These are phyloP conservation scores for Tringa solitaria DNA, from an alignment of 2,113 vertebrate species.

Conservation along the genomic window DNA sequence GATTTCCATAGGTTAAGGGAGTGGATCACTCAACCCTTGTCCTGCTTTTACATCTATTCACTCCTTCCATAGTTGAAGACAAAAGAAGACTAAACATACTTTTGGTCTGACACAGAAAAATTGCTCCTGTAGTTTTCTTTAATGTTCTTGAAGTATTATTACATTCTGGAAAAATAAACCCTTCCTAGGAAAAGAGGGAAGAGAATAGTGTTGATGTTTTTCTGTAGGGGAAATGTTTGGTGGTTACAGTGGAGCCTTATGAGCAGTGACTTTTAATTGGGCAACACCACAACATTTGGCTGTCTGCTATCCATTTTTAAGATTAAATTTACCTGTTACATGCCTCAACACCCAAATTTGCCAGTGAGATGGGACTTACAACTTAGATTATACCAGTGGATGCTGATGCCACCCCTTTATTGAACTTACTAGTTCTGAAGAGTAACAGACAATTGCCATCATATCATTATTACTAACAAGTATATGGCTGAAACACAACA, in stretches of 20 bases:
- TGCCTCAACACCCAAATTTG: background rate
- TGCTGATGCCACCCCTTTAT: background rate
- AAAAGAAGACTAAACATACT: background rate
- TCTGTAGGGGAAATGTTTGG: background rate
- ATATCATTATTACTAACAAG: background rate
- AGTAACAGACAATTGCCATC: background rate
- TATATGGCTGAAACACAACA: background rate
- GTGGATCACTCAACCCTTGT: background rate
- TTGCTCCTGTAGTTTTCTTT: background rate
- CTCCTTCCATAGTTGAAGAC: background rate
- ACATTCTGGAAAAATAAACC: background rate
- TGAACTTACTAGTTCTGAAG: background rate
- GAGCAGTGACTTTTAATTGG: background rate
- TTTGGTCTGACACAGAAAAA: background rate
- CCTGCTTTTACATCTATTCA: background rate
- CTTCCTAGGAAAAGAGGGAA: background rate
- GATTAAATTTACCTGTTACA: background rate
- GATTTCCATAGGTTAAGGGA: background rate
- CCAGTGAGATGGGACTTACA: background rate
- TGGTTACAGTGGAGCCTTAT: background rate
- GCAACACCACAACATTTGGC: background rate
- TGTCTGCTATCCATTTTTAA: fast-evolving
- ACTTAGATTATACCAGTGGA: background rate
- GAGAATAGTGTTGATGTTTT: background rate
- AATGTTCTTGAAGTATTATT: background rate